These are phyloP conservation scores for Apamea epomidion DNA, from an alignment of 2,888 invertebrate species.

Conservation along the genomic window DNA sequence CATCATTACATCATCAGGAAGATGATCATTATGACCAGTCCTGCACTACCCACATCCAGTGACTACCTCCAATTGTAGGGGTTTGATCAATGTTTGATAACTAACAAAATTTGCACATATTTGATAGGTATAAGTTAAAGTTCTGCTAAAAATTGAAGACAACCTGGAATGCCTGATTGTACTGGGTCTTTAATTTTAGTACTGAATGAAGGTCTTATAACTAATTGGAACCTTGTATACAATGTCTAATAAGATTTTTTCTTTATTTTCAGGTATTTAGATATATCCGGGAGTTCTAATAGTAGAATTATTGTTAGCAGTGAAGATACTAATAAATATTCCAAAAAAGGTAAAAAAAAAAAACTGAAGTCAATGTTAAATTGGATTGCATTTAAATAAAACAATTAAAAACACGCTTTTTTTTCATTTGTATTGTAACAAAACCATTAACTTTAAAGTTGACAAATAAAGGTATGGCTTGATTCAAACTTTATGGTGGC, in stretches of 20 bases:
- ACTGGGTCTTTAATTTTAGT: background rate
- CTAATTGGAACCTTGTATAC: background rate
- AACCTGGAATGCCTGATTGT: background rate
- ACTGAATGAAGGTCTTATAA: background rate
- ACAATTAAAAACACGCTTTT: background rate
- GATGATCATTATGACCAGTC: background rate
- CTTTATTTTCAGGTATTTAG: conserved; percentile 41
- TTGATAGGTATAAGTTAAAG: no score
- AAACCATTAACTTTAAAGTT: background rate
- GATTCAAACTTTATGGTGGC: background rate
- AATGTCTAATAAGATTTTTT: background rate
- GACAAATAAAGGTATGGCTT: background rate
- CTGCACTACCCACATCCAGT: background rate
- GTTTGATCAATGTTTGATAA: background rate
- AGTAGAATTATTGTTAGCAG: conserved; percentile 36
- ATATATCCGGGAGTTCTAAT: conserved; percentile 46
- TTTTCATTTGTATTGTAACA: background rate
- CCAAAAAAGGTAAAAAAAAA: conserved; percentile 45
- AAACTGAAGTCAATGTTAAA: background rate
- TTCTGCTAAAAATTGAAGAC: background rate
- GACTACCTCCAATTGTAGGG: background rate
- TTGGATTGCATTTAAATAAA: background rate
- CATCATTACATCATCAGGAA: background rate
- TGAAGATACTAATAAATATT: conserved; percentile 34
- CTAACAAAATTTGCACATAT: background rate